Conservation (phyloP, 2,113 vertebrate genomes). For the Ammodytes dubius region DNA sequence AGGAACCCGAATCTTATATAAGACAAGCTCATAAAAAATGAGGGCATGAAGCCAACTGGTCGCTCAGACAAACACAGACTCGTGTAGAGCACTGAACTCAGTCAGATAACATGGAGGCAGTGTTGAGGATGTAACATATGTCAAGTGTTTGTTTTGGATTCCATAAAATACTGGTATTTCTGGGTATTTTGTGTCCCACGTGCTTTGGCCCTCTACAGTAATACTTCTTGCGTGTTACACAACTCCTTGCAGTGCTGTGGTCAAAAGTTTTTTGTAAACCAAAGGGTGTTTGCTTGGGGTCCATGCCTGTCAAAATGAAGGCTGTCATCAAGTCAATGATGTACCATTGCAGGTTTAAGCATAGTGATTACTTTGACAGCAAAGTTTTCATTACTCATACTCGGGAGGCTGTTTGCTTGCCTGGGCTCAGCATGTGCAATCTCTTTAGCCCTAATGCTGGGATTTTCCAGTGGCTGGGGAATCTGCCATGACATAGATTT, state of each 20-base stretch:
- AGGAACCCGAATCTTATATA: conserved; percentile 1
- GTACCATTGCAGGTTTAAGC: conserved; percentile 54
- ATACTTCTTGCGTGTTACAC: conserved; percentile 62
- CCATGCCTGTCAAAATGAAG: conserved; percentile 59
- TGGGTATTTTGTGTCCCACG: conserved; percentile 58
- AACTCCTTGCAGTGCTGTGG: conserved; percentile 50
- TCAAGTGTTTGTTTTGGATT: conserved; percentile 64
- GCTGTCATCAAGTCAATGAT: conserved; percentile 70
- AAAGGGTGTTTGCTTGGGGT: conserved; percentile 54
- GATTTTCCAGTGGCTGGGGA: conserved; percentile 63
- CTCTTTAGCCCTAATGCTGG: conserved; percentile 32
- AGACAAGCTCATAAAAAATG: neutral
- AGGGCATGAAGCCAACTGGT: neutral
- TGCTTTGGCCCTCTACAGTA: conserved; percentile 52
- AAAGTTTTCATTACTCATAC: conserved; percentile 59
- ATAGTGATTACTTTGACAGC: conserved; percentile 67
- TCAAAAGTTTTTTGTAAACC: conserved; percentile 46
- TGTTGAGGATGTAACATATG: conserved; percentile 54
- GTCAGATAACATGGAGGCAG: conserved; percentile 21
- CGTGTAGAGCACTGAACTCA: conserved; percentile 13
- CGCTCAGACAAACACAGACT: neutral
- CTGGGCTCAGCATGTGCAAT: conserved; percentile 28
- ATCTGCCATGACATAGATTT: conserved; percentile 53
- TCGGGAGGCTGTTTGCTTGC: conserved; percentile 2
- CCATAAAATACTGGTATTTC: conserved; percentile 68